Evolutionary conservation across 2,888 invertebrate genomes (phyloP), one percentile per base, ranked within the genome.

Genomic region (Sepiola atlantica): DNA sequence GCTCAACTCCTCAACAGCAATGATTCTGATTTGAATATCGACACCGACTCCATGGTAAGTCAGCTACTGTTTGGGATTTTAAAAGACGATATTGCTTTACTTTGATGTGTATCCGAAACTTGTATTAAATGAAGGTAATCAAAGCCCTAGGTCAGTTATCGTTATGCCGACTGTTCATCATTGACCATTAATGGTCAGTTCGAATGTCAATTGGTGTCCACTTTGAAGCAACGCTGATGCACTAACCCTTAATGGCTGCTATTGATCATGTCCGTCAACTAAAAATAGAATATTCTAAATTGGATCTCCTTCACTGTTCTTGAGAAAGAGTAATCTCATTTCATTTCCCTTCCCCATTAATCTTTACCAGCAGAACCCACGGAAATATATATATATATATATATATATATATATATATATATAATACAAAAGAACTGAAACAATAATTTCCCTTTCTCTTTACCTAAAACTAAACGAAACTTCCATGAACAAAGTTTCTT

Each of bases 31-130:
- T 45, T 55, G n/a, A 14, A 35, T 45, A 92, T 92, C 28, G 92
- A 92, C 55, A 92, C 92, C n/a, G 92, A 92, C 55, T 45, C 55
- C 10, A 55, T 92, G 92, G 92, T 92, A 92, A 35, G 92, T 55
- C 54, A 91, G 77, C n/a, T 18, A 77, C 77, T 77, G 32, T 77
- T 61, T 4, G 28, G 4, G 61, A 61, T 61, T 28, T 6, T 28
- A 61, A 61, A 61, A 61, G 61, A 24, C 2, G 28, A 24, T 12
- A 4, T 61, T 77, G 14, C 77, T 18, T n/a, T 14, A 16, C 77
- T 77, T 77, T 77, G n/a, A 77, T 77, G 77, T 77, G n/a, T 8
- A n/a, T 16, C 77, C 14, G 77, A n/a, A n/a, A 32, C n/a, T 77
- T n/a, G 32, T 1, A 32, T 32, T 32, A 32, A 77, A 77, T 77